Conservation (phyloP, 2,113 vertebrate species). For the Poicephalus gulielmi region DNA sequence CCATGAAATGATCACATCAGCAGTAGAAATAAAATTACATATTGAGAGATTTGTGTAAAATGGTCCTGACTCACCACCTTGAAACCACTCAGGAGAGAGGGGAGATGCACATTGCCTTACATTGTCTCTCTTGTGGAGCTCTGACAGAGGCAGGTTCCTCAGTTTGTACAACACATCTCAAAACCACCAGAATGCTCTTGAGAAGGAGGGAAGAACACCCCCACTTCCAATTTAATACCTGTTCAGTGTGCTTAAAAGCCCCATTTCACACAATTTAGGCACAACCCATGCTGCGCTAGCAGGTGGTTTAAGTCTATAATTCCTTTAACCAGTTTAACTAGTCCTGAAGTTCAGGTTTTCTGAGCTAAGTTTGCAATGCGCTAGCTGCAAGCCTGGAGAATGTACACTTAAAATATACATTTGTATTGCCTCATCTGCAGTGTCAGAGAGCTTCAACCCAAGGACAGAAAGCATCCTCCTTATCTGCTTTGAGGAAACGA, state of each 20-base stretch:
- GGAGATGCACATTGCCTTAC: neutral
- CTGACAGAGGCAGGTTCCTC: neutral
- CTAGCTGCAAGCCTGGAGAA: neutral
- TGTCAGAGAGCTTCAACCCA: neutral
- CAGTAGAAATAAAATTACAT: neutral
- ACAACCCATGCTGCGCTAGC: neutral
- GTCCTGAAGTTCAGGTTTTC: neutral
- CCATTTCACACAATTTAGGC: neutral
- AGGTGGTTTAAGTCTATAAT: neutral
- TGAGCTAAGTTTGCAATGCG: neutral
- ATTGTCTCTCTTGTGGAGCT: neutral
- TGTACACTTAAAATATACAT: neutral
- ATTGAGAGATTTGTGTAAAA: neutral
- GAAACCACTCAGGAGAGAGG: neutral
- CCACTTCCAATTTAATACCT: neutral
- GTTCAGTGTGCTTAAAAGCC: neutral
- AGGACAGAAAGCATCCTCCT: neutral
- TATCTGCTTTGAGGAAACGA: neutral
- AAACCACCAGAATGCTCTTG: neutral
- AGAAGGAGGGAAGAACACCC: neutral
- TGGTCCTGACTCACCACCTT: neutral
- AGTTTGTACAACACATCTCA: neutral
- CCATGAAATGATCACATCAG: neutral
- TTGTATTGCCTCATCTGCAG: neutral
- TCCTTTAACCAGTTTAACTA: neutral